Evolutionary conservation across 2,797 vertebrate genomes (phyloP).

Genomic region (Heterohyrax brucei): DNA sequence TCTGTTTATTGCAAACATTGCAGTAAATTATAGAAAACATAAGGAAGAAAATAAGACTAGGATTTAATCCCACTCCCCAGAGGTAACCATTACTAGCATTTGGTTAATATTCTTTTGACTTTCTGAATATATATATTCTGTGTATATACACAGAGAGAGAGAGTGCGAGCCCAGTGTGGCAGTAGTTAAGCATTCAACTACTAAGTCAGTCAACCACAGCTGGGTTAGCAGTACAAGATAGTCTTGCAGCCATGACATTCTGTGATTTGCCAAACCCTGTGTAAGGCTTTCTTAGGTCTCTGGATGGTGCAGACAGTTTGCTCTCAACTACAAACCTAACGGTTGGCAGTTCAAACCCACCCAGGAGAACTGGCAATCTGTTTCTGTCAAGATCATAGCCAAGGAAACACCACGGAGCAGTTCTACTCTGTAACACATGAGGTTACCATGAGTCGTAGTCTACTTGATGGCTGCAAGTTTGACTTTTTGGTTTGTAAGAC

Average conservation of each 20-base stretch:
- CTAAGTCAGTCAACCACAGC: background rate
- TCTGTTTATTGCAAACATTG: background rate
- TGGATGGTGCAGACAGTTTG: too few relatives aligned
- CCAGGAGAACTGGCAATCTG: too few relatives aligned
- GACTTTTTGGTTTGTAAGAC: background rate
- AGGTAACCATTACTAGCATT: background rate
- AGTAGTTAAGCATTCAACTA: background rate
- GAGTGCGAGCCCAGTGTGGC: too few relatives aligned
- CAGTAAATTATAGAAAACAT: background rate
- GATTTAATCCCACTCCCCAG: background rate
- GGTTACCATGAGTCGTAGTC: too few relatives aligned
- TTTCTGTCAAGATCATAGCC: too few relatives aligned
- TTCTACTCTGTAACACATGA: too few relatives aligned
- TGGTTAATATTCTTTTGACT: background rate
- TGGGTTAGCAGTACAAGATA: background rate
- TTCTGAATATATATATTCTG: background rate
- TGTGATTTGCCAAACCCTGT: background rate
- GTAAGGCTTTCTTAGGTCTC: background rate
- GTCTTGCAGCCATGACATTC: background rate
- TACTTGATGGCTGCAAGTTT: too few relatives aligned
- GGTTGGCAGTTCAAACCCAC: too few relatives aligned
- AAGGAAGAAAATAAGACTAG: background rate
- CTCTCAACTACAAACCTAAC: too few relatives aligned
- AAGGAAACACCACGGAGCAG: too few relatives aligned
- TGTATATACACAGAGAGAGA: background rate